Conservation (phyloP, 37 sponge, comb jelly and placozoan species). For the Chondrilla cf. caribensis region DNA sequence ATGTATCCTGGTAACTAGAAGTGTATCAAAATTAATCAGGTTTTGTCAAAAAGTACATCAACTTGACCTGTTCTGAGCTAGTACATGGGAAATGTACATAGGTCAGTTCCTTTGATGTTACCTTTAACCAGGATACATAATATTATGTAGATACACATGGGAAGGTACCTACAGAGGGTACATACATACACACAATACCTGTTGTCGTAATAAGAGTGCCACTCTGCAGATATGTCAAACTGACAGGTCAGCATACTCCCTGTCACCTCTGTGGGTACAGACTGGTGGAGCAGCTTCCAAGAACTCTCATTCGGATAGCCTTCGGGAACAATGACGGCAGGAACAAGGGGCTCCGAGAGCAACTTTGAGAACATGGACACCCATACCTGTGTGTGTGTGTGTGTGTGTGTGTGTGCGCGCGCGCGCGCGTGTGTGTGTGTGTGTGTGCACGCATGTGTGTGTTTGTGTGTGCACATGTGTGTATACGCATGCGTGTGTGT, state of each 20-base stretch:
- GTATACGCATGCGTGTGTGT: neutral
- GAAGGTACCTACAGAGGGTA: too few species aligned
- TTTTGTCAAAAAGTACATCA: too few species aligned
- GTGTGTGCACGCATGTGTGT: too few species aligned
- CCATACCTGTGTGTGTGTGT: slow-evolving; percentile 45
- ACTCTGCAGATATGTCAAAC: slow-evolving; percentile 75
- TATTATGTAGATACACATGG: too few species aligned
- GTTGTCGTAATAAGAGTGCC: slow-evolving; percentile 76
- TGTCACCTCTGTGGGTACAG: slow-evolving; percentile 58
- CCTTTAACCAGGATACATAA: too few species aligned
- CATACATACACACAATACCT: slow-evolving; percentile 37
- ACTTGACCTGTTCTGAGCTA: too few species aligned
- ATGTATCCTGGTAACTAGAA: too few species aligned
- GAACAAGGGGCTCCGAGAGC: slow-evolving; percentile 53
- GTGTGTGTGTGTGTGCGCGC: neutral
- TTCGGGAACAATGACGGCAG: slow-evolving; percentile 65
- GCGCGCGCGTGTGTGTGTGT: too few species aligned
- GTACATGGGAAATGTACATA: too few species aligned
- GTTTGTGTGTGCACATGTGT: too few species aligned
- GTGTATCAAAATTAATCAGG: too few species aligned
- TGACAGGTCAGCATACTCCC: slow-evolving; percentile 76
- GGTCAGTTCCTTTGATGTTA: too few species aligned
- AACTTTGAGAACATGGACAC: slow-evolving; percentile 44
- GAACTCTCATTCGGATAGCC: slow-evolving; percentile 68
- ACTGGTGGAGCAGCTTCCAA: slow-evolving; percentile 60